A percentile compares a stretch with the other conserved stretches of the same genome.
These are phyloP conservation scores for Oreochromis aureus DNA, from an alignment of 2,113 vertebrate genomes.

Conservation along the genomic window DNA sequence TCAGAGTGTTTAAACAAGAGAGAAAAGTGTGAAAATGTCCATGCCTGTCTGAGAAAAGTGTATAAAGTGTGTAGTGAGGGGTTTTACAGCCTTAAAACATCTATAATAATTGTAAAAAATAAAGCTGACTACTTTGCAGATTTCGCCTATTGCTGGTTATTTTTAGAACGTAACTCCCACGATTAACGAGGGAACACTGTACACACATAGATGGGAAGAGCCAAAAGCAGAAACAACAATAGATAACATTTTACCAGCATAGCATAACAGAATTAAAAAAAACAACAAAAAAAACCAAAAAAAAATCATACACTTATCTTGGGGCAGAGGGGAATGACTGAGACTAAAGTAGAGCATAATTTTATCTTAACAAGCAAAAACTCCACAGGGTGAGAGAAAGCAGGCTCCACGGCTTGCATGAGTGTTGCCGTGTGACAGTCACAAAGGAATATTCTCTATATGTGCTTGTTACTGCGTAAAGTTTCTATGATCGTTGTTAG, in stretches of 20 bases:
- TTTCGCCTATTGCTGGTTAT: not conserved
- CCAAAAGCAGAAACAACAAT: not conserved
- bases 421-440: not conserved
- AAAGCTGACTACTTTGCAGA: not conserved
- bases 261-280: slow-evolving; percentile 19
- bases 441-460: not conserved
- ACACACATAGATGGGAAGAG: not conserved
- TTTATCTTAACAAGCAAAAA: slow-evolving; percentile 44
- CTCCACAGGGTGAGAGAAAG: not conserved
- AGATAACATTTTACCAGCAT: slow-evolving; percentile 12
- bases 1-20: not conserved
- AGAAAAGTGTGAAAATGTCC: not conserved
- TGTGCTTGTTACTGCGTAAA: not conserved
- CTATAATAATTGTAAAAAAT: not conserved
- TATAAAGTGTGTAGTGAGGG: not conserved
- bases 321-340: slow-evolving; percentile 1
- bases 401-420: not conserved
- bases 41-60: not conserved
- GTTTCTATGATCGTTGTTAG: not conserved
- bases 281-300: not conserved
- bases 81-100: not conserved
- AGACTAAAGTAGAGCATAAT: slow-evolving; percentile 35
- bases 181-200: not conserved
- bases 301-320: not conserved
- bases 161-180: not conserved